A percentile compares a stretch with the other conserved stretches of the same genome.
These are phyloP conservation scores for Nannospalax galili DNA, from an alignment of 2,113 vertebrate genomes.

Conservation along the genomic window DNA sequence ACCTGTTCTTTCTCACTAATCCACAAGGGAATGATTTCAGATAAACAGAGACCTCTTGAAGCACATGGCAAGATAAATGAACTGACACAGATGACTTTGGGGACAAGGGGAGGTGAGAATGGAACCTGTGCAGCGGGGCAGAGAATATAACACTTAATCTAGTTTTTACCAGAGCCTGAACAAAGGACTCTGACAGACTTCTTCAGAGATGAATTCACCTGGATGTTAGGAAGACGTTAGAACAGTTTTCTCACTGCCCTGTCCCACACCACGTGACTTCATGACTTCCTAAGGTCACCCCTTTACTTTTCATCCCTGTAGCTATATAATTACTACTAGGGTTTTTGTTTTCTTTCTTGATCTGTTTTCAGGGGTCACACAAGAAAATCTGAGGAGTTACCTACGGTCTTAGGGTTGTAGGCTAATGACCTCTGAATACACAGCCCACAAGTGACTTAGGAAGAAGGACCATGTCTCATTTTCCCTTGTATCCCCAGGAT, in stretches of 20 bases:
- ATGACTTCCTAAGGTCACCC: not conserved
- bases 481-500: not conserved
- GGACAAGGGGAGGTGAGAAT: not conserved
- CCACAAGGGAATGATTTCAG: not conserved
- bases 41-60: slow-evolving; percentile 59
- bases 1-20: slow-evolving; percentile 47
- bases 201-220: not conserved
- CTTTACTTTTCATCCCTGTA: not conserved
- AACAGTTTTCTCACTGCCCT: not conserved
- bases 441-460: not conserved
- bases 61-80: slow-evolving; percentile 48
- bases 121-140: not conserved
- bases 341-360: slow-evolving; percentile 11
- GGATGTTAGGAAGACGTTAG: not conserved
- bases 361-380: not conserved
- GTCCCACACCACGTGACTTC: not conserved
- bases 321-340: not conserved
- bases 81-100: not conserved
- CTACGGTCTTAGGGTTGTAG: not conserved
- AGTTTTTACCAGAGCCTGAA: not conserved
- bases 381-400: not conserved
- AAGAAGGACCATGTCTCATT: not conserved
- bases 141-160: not conserved
- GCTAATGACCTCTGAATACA: not conserved
- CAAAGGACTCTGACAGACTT: not conserved